These are phyloP conservation scores for Esox lucius DNA, from an alignment of 2,797 vertebrate genomes.

Conservation along the genomic window DNA sequence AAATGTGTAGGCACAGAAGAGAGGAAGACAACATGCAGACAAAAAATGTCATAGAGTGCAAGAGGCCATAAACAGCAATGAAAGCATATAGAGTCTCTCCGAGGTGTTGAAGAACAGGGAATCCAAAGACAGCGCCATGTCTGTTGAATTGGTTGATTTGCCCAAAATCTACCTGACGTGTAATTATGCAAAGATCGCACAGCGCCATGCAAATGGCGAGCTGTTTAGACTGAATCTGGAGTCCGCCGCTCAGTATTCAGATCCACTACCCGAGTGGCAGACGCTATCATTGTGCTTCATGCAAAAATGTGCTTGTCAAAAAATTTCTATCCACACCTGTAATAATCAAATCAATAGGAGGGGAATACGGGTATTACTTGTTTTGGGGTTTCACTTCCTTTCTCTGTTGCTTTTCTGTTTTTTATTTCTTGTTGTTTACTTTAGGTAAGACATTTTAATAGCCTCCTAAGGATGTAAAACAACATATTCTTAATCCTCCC, in stretches of 20 bases:
- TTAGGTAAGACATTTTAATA: not conserved
- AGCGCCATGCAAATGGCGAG: not conserved
- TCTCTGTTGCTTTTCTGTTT: not conserved
- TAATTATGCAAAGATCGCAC: conserved; percentile 16
- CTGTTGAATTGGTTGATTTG: not conserved
- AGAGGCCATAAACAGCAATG: not conserved
- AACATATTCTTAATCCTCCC: not conserved
- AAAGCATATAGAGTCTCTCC: not conserved
- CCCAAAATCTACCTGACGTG: conserved; percentile 20
- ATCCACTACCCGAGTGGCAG: not conserved
- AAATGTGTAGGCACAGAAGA: too few species aligned
- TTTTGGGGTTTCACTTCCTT: not conserved
- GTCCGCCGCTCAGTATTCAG: not conserved
- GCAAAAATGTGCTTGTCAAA: not conserved
- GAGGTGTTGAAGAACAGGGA: not conserved
- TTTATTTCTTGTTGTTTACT: not conserved
- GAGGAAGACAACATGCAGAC: not conserved
- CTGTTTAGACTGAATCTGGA: not conserved
- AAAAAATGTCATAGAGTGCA: not conserved
- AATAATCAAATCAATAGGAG: not conserved
- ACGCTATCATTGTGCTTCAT: not conserved
- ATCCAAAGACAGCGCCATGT: not conserved
- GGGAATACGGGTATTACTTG: not conserved
- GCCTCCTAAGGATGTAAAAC: not conserved
- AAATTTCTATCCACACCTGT: not conserved